phyloP scores from a whole-genome alignment of 2,113 vertebrate species.

The Clarias macrocephalus region DNA sequence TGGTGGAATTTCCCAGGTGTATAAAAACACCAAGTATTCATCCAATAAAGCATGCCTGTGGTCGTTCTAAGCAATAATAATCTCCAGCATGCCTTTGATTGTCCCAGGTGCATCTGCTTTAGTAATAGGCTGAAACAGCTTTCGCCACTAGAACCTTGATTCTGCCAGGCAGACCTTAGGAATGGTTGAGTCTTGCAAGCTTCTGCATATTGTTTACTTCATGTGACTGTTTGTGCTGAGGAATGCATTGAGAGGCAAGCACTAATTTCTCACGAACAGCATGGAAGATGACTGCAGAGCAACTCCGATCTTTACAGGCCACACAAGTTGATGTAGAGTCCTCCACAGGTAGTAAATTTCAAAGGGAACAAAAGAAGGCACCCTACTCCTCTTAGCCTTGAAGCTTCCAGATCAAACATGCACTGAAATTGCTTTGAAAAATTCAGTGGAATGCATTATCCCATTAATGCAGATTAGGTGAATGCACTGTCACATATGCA shows the following conservation, averaged over 20 bases:
- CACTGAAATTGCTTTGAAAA: not conserved
- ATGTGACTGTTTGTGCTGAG: conserved; percentile 5
- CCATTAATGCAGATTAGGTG: not conserved
- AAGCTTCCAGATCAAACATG: not conserved
- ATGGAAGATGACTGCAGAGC: conserved; percentile 24
- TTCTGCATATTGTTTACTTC: conserved; percentile 44
- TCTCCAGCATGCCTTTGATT: conserved; percentile 32
- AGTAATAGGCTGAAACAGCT: conserved; percentile 44
- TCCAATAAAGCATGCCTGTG: conserved; percentile 36
- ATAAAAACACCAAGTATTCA: conserved; percentile 18
- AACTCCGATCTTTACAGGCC: conserved; percentile 21
- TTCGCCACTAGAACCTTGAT: conserved; percentile 24
- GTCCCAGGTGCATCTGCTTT: conserved; percentile 43
- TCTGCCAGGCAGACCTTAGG: conserved; percentile 13
- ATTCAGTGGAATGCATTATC: not conserved
- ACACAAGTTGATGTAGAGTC: conserved; percentile 33
- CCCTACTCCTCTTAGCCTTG: not conserved
- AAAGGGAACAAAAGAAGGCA: conserved; percentile 20
- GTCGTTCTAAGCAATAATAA: conserved; percentile 35
- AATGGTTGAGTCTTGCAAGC: conserved; percentile 38
- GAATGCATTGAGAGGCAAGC: conserved; percentile 34
- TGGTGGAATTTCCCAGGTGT: conserved; percentile 47
- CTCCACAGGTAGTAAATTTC: conserved; percentile 30
- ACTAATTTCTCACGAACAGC: conserved; percentile 22
- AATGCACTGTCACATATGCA: conserved; percentile 3